Evolutionary conservation across 2,113 vertebrate genomes (phyloP).

Genomic region (Bos taurus): ARS-UCD2.0 NC_037337.1:23579501-23580000

Average conservation of each 20-base stretch:
- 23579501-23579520: background rate
- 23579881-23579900: background rate
- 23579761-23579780: background rate
- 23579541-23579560: background rate
- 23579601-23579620: background rate
- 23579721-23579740: background rate
- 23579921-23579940: background rate
- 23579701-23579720: background rate
- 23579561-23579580: background rate
- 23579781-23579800: background rate
- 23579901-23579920: background rate
- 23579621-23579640: background rate
- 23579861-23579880: background rate
- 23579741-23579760: background rate
- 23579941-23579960: background rate
- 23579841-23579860: background rate
- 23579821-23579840: background rate
- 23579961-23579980: background rate
- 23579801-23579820: background rate
- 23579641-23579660: background rate
- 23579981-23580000: background rate
- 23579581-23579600: background rate
- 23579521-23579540: background rate
- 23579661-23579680: background rate
- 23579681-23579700: slow-evolving; percentile 12